A percentile compares a stretch with the other conserved stretches of the same genome.
Evolutionary conservation across 2,113 vertebrate genomes (phyloP).

Genomic region (Psephotus haematonotus): DNA sequence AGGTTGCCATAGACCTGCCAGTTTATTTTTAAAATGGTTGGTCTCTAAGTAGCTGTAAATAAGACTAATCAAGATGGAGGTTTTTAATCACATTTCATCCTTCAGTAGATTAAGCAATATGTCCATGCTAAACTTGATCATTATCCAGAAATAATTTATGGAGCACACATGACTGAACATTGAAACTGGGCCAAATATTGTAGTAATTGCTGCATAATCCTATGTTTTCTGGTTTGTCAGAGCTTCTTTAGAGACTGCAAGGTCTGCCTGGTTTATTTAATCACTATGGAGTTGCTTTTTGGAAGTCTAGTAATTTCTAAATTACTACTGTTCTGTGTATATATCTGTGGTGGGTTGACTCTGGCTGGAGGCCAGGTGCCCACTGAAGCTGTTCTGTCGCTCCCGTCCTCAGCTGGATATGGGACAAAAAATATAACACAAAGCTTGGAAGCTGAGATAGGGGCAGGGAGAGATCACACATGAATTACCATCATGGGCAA

Average conservation of each 20-base stretch:
- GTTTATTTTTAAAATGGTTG: conserved; percentile 21
- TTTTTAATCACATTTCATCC: not conserved
- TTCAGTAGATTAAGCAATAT: not conserved
- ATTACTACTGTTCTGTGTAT: not conserved
- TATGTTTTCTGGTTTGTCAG: not conserved
- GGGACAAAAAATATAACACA: not conserved
- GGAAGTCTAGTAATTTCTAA: not conserved
- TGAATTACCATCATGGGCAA: not conserved
- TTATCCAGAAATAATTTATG: conserved; percentile 17
- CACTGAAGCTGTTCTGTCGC: not conserved
- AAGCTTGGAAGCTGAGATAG: rapidly evolving
- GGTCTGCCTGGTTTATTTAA: not conserved
- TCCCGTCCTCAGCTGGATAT: not conserved
- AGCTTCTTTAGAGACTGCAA: not conserved
- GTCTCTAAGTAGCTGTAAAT: conserved; percentile 38
- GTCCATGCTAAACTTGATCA: not conserved
- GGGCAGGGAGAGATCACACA: not conserved
- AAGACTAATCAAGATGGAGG: conserved; percentile 30
- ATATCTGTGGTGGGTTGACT: not conserved
- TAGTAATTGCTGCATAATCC: not conserved
- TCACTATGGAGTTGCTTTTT: not conserved
- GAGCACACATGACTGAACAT: not conserved
- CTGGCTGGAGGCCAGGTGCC: not conserved
- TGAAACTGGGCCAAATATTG: conserved; percentile 8
- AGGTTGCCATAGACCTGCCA: not conserved